A percentile compares a stretch with the other conserved stretches of the same genome.
Conservation (phyloP, 2,797 vertebrate species). For the Lagodon rhomboides region DNA sequence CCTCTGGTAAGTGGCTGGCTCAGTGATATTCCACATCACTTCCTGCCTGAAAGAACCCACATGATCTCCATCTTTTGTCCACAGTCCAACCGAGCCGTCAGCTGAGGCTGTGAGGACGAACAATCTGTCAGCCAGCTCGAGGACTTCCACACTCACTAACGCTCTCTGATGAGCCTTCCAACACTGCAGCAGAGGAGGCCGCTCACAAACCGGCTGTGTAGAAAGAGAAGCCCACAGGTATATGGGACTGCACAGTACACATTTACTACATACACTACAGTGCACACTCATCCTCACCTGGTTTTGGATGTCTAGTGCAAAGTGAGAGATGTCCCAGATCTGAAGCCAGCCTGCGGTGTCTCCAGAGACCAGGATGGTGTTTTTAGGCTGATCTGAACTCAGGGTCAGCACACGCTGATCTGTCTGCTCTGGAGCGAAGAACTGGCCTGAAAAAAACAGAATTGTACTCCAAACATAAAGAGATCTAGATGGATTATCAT, state of each 20-base stretch:
- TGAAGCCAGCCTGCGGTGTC: slow-evolving; percentile 77
- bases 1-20: slow-evolving; percentile 59
- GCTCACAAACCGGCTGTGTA: slow-evolving; percentile 43
- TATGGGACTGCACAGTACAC: not conserved
- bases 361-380: slow-evolving; percentile 79
- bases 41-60: slow-evolving; percentile 76
- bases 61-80: slow-evolving; percentile 63
- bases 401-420: slow-evolving; percentile 68
- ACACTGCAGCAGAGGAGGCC: slow-evolving; percentile 60
- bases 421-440: slow-evolving; percentile 65
- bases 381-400: slow-evolving; percentile 75
- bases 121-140: slow-evolving; percentile 54
- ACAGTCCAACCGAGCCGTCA: slow-evolving; percentile 71
- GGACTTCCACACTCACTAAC: slow-evolving; percentile 63
- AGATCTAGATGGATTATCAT: not conserved
- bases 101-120: slow-evolving; percentile 68
- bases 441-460: slow-evolving; percentile 62
- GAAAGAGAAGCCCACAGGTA: slow-evolving; percentile 2
- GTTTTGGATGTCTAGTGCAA: slow-evolving; percentile 52
- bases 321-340: slow-evolving; percentile 80
- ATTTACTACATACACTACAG: not conserved
- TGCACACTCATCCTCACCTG: slow-evolving; percentile 61
- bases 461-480: not conserved
- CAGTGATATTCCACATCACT: slow-evolving; percentile 67
- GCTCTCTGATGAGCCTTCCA: slow-evolving; percentile 71